Conservation (phyloP, 2,797 vertebrate genomes). For the Austrolebias charrua region DNA sequence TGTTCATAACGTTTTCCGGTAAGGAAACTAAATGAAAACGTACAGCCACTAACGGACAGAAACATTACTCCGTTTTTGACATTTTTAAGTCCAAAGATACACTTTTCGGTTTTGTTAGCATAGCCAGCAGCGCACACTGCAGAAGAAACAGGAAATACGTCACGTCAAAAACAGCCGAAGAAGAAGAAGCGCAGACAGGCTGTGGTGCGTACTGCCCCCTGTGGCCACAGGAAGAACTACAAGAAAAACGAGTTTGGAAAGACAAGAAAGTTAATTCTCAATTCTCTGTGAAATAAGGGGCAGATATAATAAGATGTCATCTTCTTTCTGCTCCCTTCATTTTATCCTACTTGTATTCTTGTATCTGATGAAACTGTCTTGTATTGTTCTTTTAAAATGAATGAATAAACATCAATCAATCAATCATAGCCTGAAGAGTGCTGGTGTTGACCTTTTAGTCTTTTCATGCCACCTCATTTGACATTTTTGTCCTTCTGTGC, state of each 20-base stretch:
- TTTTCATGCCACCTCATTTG: too few species aligned
- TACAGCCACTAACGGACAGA: rapidly evolving
- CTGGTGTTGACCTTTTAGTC: too few species aligned
- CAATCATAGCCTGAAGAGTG: too few species aligned
- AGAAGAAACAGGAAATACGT: slow-evolving; percentile 30
- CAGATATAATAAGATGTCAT: too few species aligned
- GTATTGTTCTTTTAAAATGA: too few species aligned
- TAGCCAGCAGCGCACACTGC: not conserved
- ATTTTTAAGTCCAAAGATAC: not conserved
- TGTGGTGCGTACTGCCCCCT: slow-evolving; percentile 5
- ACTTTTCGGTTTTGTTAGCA: slow-evolving; percentile 20
- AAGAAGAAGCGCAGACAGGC: not conserved
- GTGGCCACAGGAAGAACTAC: slow-evolving; percentile 17
- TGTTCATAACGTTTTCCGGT: not conserved
- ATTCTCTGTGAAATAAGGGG: too few species aligned
- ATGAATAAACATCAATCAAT: too few species aligned
- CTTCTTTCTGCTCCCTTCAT: too few species aligned
- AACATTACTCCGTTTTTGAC: not conserved
- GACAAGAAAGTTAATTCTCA: too few species aligned
- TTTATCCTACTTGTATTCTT: too few species aligned
- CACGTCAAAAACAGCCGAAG: not conserved
- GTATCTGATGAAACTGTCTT: too few species aligned
- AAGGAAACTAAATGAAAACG: not conserved
- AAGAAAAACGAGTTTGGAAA: not conserved
- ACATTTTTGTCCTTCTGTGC: too few species aligned